Evolutionary conservation across 2,113 vertebrate species (phyloP), one percentile per base, ranked within the genome.

Genomic region (Caranx melampygus): DNA sequence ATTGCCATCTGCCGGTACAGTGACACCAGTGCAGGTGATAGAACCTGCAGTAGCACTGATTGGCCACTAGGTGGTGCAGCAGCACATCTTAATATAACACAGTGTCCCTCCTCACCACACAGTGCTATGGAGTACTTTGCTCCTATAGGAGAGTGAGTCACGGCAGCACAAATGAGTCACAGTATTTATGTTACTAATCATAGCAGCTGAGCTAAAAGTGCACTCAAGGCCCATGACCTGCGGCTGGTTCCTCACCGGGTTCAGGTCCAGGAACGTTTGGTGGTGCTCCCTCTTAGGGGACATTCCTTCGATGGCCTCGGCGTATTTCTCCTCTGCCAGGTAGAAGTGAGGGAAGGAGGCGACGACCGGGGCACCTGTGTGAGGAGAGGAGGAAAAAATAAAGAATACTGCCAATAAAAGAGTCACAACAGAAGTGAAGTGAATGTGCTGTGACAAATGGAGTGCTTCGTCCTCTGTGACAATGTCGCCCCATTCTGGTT

Each of bases 261-360:
- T 99, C 21, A 99, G 94, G 83, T 99, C 98, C 21, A 98, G 87
- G 90, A 94, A 99, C 0, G 97, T 97, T 92, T 98, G 96, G n/a
- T 99, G 97, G 6, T 96, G 91, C 2, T 95, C 89, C 62, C 96
- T 95, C 5, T 94, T 91, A 8, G 98, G 98, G 26, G 93, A 91
- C 89, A 99, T 87, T 81, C 97, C 97, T 0, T 86, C 70, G 40
- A 99, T 90, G 58, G 94, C 96, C 2, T 90, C 64, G 61, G 90
- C 2, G 40, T 95, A 98, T 83, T 93, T 95, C 2, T 90, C 64
- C 6, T 97, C 98, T 3, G 94, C 97, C 68, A 96, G 94, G 87
- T 98, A 96, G 81, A 99, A 99, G 91, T 99, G 98, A 20, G 98
- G 97, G 72, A 97, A 96, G 4, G 98, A 99, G 11, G 97, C 91